These are phyloP conservation scores for Pituophis catenifer DNA, from an alignment of 2,113 vertebrate species.

Conservation along the genomic window DNA sequence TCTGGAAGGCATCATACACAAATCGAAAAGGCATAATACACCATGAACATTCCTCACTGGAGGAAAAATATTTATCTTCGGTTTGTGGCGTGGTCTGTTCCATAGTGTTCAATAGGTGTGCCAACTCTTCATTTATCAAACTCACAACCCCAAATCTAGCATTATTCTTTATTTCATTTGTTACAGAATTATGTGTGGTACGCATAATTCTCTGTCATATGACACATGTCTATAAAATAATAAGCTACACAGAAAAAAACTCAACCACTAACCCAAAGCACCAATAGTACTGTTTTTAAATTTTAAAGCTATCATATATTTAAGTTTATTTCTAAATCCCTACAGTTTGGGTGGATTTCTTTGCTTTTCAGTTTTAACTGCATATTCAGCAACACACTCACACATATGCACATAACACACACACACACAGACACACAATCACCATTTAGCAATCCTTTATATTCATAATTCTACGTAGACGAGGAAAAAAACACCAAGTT, in stretches of 20 bases:
- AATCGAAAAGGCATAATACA: slow-evolving; percentile 11
- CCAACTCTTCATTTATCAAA: slow-evolving; percentile 39
- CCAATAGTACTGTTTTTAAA: slow-evolving; percentile 17
- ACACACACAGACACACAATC: not conserved
- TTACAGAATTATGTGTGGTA: slow-evolving; percentile 17
- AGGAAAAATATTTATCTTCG: slow-evolving; percentile 42
- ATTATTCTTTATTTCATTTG: slow-evolving; percentile 18
- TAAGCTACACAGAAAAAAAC: not conserved
- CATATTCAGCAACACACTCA: slow-evolving; percentile 10
- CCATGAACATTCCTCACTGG: not conserved
- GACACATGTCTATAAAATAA: not conserved
- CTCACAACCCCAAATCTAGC: slow-evolving; percentile 12
- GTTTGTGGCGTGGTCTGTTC: slow-evolving; percentile 30
- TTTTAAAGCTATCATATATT: slow-evolving; percentile 15
- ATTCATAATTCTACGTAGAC: slow-evolving; percentile 4
- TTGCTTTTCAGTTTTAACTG: slow-evolving; percentile 3
- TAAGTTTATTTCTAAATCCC: slow-evolving; percentile 21
- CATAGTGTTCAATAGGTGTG: not conserved
- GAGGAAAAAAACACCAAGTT: slow-evolving; percentile 3
- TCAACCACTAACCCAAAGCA: not conserved
- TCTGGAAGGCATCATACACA: slow-evolving; percentile 27
- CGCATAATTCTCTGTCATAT: not conserved
- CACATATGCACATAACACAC: not conserved
- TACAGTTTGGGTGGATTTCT: not conserved
- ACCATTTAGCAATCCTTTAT: not conserved